phyloP scores from a whole-genome alignment of 1,140 invertebrate genomes.

The Eumaeus atala region DNA sequence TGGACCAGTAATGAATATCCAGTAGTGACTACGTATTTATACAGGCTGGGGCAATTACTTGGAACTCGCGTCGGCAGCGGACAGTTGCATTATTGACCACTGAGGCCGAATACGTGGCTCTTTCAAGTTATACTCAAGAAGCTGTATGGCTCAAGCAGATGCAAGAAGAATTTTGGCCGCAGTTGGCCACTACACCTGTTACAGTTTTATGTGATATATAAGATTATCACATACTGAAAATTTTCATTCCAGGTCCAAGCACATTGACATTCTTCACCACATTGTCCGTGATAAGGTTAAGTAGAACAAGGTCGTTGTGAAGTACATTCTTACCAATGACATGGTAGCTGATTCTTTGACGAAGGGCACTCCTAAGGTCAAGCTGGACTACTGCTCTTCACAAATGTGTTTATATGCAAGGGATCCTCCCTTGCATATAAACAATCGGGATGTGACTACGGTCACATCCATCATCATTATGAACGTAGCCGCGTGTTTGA shows the following conservation, averaged over 20 bases:
- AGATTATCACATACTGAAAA: constrained; percentile 27
- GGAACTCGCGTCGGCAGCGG: constrained; percentile 29
- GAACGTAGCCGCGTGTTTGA: too few species aligned
- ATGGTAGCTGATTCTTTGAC: constrained; percentile 32
- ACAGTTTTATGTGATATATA: too few species aligned
- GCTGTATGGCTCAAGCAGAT: constrained; percentile 25
- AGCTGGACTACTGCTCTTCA: constrained; percentile 24
- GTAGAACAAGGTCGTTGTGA: constrained; percentile 26
- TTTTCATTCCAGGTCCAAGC: constrained; percentile 29
- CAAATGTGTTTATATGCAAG: constrained; percentile 30
- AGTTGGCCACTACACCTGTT: too few species aligned
- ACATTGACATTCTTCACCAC: constrained; percentile 30
- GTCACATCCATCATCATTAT: too few species aligned
- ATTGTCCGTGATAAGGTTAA: constrained; percentile 29
- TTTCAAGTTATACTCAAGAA: constrained; percentile 24
- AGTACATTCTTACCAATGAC: constrained; percentile 20
- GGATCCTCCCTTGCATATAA: too few species aligned
- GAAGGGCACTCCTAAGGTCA: constrained; percentile 25
- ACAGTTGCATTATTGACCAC: constrained; percentile 30
- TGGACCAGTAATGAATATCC: constrained; percentile 1
- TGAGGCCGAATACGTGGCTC: constrained; percentile 28
- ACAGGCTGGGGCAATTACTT: constrained; percentile 24
- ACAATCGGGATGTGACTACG: too few species aligned
- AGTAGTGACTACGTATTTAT: constrained; percentile 30
- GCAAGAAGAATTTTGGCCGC: constrained; percentile 25